A percentile compares a stretch with the other conserved stretches of the same genome.
Conservation (phyloP, 2,113 vertebrate species). For the Aplodontia rufa region DNA sequence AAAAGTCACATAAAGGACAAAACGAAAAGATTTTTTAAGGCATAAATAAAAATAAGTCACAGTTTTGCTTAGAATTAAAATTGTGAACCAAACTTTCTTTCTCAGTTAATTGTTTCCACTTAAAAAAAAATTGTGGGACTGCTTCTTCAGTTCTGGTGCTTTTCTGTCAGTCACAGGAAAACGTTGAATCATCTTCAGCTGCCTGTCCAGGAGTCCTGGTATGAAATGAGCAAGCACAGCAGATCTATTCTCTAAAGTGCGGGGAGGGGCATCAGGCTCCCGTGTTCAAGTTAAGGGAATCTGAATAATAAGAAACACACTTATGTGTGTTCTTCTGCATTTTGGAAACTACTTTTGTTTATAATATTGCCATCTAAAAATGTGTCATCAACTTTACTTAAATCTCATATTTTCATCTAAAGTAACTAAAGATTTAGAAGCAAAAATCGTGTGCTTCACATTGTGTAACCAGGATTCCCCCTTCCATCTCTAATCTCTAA, state of each 20-base stretch:
- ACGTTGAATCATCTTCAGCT: background rate
- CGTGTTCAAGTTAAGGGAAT: background rate
- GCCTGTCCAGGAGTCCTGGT: background rate
- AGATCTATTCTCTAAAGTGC: background rate
- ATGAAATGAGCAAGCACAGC: background rate
- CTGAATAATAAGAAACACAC: background rate
- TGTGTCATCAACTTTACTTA: background rate
- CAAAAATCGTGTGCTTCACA: no score
- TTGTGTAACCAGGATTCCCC: rapidly evolving
- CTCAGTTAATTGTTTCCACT: conserved; percentile 8
- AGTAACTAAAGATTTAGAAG: background rate
- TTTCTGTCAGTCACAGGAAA: background rate
- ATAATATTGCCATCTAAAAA: background rate
- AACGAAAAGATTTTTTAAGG: background rate
- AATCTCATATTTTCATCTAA: background rate
- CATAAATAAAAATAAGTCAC: conserved; percentile 24
- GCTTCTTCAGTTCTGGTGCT: background rate
- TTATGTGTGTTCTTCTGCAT: background rate
- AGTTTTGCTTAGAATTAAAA: conserved; percentile 3
- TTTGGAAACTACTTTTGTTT: background rate
- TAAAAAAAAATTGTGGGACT: background rate
- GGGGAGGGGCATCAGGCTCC: background rate
- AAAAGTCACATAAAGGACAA: conserved; percentile 61
- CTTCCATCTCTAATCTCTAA: rapidly evolving
- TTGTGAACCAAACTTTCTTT: background rate